Percentiles rank a stretch among this genome's conserved stretches.
Conservation (phyloP, 1,140 invertebrate species). For the Bombus confusus region DNA sequence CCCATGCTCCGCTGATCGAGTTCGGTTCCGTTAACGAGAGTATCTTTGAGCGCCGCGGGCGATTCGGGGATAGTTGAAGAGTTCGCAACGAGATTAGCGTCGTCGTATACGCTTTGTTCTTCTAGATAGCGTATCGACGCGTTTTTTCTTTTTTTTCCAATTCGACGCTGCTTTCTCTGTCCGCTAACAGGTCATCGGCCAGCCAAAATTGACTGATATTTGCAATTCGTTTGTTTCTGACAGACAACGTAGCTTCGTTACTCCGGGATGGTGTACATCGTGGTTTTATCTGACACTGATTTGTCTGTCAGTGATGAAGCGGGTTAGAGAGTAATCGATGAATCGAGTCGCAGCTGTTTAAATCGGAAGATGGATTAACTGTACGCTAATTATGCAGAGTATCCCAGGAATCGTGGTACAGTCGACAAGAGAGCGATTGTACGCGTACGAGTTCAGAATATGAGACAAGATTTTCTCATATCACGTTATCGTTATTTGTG, state of each 20-base stretch:
- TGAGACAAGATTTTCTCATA: no score
- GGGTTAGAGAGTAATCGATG: no score
- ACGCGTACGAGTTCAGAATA: no score
- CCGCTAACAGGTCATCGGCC: background rate
- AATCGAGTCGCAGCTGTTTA: no score
- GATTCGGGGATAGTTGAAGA: constrained; percentile 14
- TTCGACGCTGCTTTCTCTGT: constrained; percentile 2
- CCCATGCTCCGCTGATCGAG: background rate
- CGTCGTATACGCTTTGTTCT: constrained; percentile 12
- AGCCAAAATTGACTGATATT: background rate
- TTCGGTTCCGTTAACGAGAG: constrained; percentile 10
- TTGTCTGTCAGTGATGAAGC: background rate
- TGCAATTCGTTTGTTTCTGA: background rate
- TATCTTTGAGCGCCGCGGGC: constrained; percentile 16
- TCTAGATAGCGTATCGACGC: constrained; percentile 2
- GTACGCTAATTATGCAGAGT: no score
- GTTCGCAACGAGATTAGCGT: constrained; percentile 31
- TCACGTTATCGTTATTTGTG: no score
- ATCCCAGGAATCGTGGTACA: no score
- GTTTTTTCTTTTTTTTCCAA: background rate
- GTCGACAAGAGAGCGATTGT: no score
- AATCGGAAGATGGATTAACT: no score
- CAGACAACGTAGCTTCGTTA: background rate
- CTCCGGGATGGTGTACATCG: background rate
- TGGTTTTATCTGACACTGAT: background rate